Evolutionary conservation across 2,113 vertebrate genomes (phyloP), one percentile per base, ranked within the genome.

Genomic region (Aegotheles bennettii): DNA sequence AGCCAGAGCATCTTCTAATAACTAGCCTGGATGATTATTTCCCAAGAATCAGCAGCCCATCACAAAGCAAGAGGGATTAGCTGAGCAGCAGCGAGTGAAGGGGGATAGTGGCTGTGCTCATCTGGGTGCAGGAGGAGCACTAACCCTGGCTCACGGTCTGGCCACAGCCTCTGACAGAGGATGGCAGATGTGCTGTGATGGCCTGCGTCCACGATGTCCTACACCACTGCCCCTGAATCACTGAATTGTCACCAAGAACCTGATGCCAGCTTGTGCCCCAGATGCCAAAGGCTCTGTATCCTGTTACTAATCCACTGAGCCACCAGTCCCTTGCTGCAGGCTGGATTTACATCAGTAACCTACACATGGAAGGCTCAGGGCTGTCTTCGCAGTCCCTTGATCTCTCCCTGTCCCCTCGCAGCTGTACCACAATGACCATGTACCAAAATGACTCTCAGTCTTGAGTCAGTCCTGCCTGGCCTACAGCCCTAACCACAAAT

Each of bases 321-420:
- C 67, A 84, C 11, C 74, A 26, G 65, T 33, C 57, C 67, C 45
- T 75, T 33, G 50, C 48, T 61, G 29, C 60, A 90, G 57, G 50
- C 64, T 83, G 92, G 40, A 85, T 95, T 94, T 94, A 92, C 48
- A 91, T 71, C 69, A 90, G 29, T 84, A 88, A 94, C 92, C 92
- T 88, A 77, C 78, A 80, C 94, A 84, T 47, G 85, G 93, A 95
- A 88, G 67, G 81, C 86, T 92, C 71, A 51, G 57, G 21, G 17
- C 64, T 20, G 25, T 51, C 76, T 88, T 65, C 64, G 81, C 68
- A 81, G 17, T 70, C 87, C 54, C 43, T 56, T 76, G 70, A 85
- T 73, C 70, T 84, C 54, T 87, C 63, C 67, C 40, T 29, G 40
- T 68, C 12, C n/a, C 57, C 14, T 60, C 45, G 59, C n/a, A 85